Evolutionary conservation across 2,797 vertebrate genomes (phyloP), one percentile per base, ranked within the genome.

Genomic region (Tokudaia tokunoshimensis): DNA sequence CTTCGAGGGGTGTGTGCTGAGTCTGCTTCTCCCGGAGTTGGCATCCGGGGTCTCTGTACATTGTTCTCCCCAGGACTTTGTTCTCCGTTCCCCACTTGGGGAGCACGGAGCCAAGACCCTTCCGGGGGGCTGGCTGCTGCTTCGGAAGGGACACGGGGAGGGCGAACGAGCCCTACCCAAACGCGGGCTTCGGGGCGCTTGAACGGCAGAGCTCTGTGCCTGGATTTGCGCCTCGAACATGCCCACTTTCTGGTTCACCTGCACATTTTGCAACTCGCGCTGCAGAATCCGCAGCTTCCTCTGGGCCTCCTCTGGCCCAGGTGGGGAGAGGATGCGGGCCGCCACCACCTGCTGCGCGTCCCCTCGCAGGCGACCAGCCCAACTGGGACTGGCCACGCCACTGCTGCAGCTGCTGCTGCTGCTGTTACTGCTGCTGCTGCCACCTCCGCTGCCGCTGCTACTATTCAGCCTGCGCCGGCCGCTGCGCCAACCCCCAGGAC

Each of bases 211-310:
- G 47, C 96, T 98, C 67, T 99, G 99, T 0, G 99, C 99, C 98
- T 99, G 99, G 98, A 99, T 99, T 92, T 99, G 99, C 0, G 99
- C 99, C 98, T 99, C 99, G 9, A 99, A 99, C 92, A 99, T 98
- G 95, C 98, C 99, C 97, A 99, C 99, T 98, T 99, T 99, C 98
- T 99, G 98, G 95, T 98, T 99, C 98, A 99, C 99, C 98, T 99
- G 99, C 47, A 99, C 99, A 13, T 99, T 99, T 98, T 99, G 99
- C 97, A 99, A 98, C 98, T 99, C 99, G 84, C 98, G 98, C 7
- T 98, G 98, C 85, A 98, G 97, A 11, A 97, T 96, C 76, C 97
- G 96, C 6, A 98, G 87, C 6, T 96, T 92, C 94, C 97, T 97
- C 91, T 97, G 97, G 83, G 98, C 97, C 65, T 98, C 98, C 94